A percentile compares a stretch with the other conserved stretches of the same genome.
Evolutionary conservation across 2,113 vertebrate species (phyloP).

Genomic region (Cervus canadensis): DNA sequence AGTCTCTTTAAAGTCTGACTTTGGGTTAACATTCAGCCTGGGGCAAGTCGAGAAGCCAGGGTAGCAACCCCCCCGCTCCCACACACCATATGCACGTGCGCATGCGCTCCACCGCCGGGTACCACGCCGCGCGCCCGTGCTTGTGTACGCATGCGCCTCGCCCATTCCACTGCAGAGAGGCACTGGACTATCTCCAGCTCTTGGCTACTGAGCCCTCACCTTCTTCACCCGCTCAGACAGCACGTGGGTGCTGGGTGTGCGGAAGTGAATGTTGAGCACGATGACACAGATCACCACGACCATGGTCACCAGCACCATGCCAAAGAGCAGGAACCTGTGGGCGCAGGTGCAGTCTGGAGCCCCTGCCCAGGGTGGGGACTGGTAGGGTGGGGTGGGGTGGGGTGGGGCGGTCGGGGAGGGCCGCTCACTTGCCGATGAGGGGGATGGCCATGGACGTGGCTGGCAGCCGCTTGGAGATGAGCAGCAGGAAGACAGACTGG

Average conservation of each 20-base stretch:
- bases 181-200: background rate
- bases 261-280: conserved; percentile 96
- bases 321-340: conserved; percentile 94
- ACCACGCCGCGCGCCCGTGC: rapidly evolving
- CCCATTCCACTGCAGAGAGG: background rate
- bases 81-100: rapidly evolving
- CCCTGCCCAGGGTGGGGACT: rapidly evolving
- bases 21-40: rapidly evolving
- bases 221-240: conserved; percentile 91
- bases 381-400: rapidly evolving
- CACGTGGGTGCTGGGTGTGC: conserved; percentile 94
- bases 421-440: conserved; percentile 93
- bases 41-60: rapidly evolving
- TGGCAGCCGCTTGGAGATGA: conserved; percentile 93
- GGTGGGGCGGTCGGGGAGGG: too few relatives aligned
- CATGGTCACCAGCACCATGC: conserved; percentile 93
- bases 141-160: rapidly evolving
- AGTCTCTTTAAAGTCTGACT: background rate
- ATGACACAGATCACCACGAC: conserved; percentile 91
- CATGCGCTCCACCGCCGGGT: rapidly evolving
- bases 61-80: rapidly evolving
- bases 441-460: conserved; percentile 92
- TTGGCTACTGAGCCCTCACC: conserved; percentile 67
- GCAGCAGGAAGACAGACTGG: conserved; percentile 95
- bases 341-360: background rate